These are phyloP conservation scores for Eupeodes latifasciatus DNA, from an alignment of 2,888 invertebrate species.

Conservation along the genomic window DNA sequence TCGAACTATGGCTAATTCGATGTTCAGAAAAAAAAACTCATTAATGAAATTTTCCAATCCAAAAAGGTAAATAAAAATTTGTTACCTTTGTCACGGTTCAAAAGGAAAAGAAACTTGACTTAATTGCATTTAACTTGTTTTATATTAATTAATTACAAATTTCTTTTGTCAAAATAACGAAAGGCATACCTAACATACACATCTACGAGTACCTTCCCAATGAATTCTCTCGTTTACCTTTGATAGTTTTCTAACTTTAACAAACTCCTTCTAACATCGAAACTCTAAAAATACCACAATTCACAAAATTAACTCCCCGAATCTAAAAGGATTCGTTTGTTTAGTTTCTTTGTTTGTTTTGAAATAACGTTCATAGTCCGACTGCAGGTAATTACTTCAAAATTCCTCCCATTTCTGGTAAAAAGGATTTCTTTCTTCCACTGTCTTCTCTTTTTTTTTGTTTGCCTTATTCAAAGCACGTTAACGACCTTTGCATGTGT, in stretches of 20 bases:
- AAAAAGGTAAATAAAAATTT: no score
- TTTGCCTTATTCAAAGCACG: constrained; percentile 32
- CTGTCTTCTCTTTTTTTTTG: constrained; percentile 10
- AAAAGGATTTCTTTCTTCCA: constrained; percentile 1
- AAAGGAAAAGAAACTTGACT: no score
- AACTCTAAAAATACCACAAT: not conserved
- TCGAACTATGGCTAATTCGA: no score
- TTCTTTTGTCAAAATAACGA: not conserved
- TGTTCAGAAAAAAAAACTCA: no score
- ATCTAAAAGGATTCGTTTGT: constrained; percentile 4
- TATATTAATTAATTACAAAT: no score
- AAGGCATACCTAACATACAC: no score
- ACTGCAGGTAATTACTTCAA: constrained; percentile 73
- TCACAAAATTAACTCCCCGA: not conserved
- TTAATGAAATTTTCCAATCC: no score
- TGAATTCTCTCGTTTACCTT: not conserved
- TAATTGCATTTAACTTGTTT: no score
- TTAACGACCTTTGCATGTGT: constrained; percentile 35
- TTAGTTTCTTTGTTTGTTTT: not conserved
- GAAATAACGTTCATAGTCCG: constrained; percentile 17
- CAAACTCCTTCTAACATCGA: not conserved
- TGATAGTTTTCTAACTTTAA: not conserved
- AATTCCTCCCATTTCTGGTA: constrained; percentile 41
- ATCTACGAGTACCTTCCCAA: no score
- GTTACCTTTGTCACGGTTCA: no score